Evolutionary conservation across 2,113 vertebrate species (phyloP).

Genomic region (Mesitornis unicolor): DNA sequence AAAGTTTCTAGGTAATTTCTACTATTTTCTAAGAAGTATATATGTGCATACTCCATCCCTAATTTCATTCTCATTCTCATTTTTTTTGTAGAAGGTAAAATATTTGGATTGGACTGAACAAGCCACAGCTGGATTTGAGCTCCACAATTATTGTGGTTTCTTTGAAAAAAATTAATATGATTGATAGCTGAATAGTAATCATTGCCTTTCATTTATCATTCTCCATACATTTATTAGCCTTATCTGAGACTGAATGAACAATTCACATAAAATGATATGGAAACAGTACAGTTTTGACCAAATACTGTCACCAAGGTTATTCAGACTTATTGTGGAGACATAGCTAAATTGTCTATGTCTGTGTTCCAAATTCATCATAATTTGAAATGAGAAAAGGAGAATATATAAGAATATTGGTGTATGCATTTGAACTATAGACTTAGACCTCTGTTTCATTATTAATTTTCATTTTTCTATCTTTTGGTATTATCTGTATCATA

Average conservation of each 20-base stretch:
- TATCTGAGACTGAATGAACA: not conserved
- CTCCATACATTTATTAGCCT: not conserved
- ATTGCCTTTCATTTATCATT: not conserved
- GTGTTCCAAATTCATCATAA: not conserved
- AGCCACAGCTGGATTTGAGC: not conserved
- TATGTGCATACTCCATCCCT: fast-evolving
- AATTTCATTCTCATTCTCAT: not conserved
- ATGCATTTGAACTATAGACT: not conserved
- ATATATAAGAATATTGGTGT: not conserved
- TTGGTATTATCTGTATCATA: not conserved
- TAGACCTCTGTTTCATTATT: not conserved
- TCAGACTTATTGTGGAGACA: not conserved
- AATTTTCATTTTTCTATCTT: not conserved
- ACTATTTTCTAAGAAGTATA: not conserved
- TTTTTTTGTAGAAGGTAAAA: not conserved
- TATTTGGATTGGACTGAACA: not conserved
- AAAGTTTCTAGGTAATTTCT: not conserved
- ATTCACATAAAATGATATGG: not conserved
- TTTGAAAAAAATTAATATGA: not conserved
- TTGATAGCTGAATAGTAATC: not conserved
- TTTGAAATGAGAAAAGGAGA: not conserved
- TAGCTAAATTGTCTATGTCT: not conserved
- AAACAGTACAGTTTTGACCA: not conserved
- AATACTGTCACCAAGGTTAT: not conserved
- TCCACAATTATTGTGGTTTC: not conserved